Base-by-base conservation (phyloP, 2,888 invertebrate genomes). In the Myathropa florea region DNA sequence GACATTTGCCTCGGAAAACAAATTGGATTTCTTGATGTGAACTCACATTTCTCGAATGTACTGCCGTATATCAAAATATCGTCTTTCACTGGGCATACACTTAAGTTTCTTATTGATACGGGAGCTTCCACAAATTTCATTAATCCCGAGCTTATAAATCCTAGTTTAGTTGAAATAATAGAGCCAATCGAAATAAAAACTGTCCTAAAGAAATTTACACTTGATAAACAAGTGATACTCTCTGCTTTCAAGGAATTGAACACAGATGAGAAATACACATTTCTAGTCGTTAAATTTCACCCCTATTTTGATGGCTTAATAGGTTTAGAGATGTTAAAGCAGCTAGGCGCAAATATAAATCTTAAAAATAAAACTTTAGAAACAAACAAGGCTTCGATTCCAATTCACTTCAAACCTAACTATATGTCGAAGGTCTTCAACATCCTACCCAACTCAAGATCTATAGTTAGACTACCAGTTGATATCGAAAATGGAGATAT, bases 231-330 rank as follows among this genome's bases (percentile, higher is more conserved):
- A 39, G 30, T 77, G 12, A 60, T 46, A 26, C 60, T 77, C n/a
- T 59, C 60, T 9, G 60, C 33, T 18, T 77, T 68, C 21, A 28
- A 30, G 12, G 77, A 81, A 73, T 70, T 68, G 28, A 68, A 68
- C 14, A 46, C 53, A 23, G 18, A 67, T 21, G 61, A 23, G n/a
- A 46, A 59, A 26, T 39, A 28, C 2, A 77, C 7, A 61, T 77
- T 77, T 68, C 46, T 68, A 4, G 23, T 78, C 33, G 63, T 70
- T 14, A 65, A 65, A 55, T 84, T 85, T 59, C 88, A 88, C 57
- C 64, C 60, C 23, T 73, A 75, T 55, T 82, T 88, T 18, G 82
- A 88, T 36, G 77, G 80, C 14, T 46, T 88, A 60, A 53, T 85
- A 21, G 84, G 84, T 46, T 57, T 81, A 68, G 83, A 80, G 36